These are phyloP conservation scores for Rallus crepitans DNA, from an alignment of 2,797 vertebrate species.

Conservation along the genomic window DNA sequence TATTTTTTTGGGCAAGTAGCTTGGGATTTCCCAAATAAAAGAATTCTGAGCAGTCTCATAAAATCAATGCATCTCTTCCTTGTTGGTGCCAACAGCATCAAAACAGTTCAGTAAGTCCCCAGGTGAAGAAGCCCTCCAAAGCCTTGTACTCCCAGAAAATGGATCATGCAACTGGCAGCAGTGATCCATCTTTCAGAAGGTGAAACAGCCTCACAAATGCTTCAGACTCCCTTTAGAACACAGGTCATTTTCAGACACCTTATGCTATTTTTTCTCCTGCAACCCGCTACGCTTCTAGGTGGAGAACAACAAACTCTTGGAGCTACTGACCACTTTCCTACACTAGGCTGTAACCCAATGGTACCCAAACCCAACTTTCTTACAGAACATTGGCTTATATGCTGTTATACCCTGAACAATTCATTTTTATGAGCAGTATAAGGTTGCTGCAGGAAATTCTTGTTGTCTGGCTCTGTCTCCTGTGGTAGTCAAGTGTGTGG, in stretches of 20 bases:
- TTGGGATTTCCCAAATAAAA: background rate
- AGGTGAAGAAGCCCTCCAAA: background rate
- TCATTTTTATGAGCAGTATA: background rate
- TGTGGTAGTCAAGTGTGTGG: accelerated
- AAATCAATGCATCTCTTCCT: background rate
- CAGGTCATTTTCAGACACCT: background rate
- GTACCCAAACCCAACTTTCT: background rate
- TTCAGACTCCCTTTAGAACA: background rate
- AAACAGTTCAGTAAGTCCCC: background rate
- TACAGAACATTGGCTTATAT: background rate
- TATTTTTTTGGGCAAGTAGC: accelerated
- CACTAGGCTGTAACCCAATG: accelerated
- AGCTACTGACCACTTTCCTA: background rate
- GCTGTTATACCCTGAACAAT: background rate
- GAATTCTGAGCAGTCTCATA: background rate
- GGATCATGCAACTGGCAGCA: background rate
- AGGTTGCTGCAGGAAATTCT: background rate
- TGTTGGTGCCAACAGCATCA: background rate
- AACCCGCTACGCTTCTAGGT: background rate
- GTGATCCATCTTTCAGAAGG: background rate
- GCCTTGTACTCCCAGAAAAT: background rate
- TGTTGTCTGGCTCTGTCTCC: background rate
- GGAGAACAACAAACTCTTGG: background rate
- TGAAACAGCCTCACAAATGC: background rate
- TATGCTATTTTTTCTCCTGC: background rate